Conservation (phyloP, 2,888 invertebrate genomes). For the Philopedon plagiatum region DNA sequence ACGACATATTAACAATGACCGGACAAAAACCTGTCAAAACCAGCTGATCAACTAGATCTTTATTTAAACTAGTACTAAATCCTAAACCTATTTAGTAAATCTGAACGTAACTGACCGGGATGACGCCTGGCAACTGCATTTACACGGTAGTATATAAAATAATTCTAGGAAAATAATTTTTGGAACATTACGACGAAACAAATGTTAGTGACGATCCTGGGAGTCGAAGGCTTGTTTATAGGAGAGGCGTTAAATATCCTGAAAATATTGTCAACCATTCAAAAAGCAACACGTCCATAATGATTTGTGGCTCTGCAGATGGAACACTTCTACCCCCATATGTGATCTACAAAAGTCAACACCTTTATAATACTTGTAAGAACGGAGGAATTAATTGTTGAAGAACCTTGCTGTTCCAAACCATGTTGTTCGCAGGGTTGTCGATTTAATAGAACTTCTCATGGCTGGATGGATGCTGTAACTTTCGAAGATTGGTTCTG, state of each 20-base stretch:
- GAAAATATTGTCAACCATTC: conserved; percentile 36
- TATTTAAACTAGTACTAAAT: no score
- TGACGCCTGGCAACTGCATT: no score
- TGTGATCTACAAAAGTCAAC: neutral
- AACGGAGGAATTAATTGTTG: no score
- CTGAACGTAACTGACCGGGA: no score
- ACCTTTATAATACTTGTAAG: conserved; percentile 54
- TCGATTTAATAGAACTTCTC: conserved; percentile 63
- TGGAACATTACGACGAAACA: conserved; percentile 63
- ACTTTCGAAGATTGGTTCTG: conserved; percentile 17
- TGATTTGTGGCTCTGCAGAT: neutral
- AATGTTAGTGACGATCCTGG: conserved; percentile 59
- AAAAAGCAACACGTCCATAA: neutral
- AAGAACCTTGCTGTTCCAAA: conserved; percentile 54
- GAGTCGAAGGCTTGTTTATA: conserved; percentile 51
- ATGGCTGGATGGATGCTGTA: conserved; percentile 13
- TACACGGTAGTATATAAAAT: no score
- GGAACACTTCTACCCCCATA: neutral
- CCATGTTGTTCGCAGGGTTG: no score
- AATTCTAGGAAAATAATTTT: no score
- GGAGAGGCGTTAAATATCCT: conserved; percentile 24
- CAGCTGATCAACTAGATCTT: no score
- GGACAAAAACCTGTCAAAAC: no score
- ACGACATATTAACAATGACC: no score
- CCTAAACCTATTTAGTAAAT: no score